Base-by-base conservation (phyloP, 2,797 vertebrate genomes). In the Clarias platycephalus region DNA sequence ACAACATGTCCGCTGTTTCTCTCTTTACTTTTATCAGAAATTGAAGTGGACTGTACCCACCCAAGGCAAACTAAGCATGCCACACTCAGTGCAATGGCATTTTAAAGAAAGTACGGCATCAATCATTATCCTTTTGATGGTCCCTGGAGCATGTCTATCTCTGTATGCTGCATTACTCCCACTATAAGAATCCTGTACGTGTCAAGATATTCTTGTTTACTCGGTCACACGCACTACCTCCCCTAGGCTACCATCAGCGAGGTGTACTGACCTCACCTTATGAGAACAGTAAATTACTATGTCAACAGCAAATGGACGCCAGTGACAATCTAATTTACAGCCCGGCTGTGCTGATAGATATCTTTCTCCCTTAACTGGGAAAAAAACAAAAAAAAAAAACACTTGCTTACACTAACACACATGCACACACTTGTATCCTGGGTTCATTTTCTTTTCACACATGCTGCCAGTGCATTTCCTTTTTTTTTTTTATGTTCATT, bases 231-330 rank as follows among this genome's bases (percentile, higher is more conserved):
- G 12, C 67, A 79, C 72, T 78, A 64, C 57, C 84, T 60, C 66
- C 62, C 68, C 70, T 58, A 68, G 68, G 28, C 86, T 66, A 64
- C 92, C 92, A 87, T 93, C 92, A 92, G 91, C 92, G 90, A 92
- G 87, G 86, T 87, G 86, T 89, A 92, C 89, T 92, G 89, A 90
- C 90, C 92, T 88, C 81, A 85, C 67, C 71, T 77, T 63, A 91
- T 92, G 91, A 90, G 85, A 89, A 80, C 86, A 85, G 89, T 93
- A 91, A 94, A 93, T 93, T 88, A 94, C 88, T 90, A 87, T 90
- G 92, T 93, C 90, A 92, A 91, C 91, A 89, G 90, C 90, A 90
- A 89, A 87, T 86, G 88, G 90, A 87, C 86, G 84, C 62, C 83
- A 85, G 88, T 88, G 90, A 92, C 90, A 91, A 84, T 89, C 83